A percentile compares a stretch with the other conserved stretches of the same genome.
phyloP scores from a whole-genome alignment of 2,888 invertebrate genomes.

The Salticus scenicus region DNA sequence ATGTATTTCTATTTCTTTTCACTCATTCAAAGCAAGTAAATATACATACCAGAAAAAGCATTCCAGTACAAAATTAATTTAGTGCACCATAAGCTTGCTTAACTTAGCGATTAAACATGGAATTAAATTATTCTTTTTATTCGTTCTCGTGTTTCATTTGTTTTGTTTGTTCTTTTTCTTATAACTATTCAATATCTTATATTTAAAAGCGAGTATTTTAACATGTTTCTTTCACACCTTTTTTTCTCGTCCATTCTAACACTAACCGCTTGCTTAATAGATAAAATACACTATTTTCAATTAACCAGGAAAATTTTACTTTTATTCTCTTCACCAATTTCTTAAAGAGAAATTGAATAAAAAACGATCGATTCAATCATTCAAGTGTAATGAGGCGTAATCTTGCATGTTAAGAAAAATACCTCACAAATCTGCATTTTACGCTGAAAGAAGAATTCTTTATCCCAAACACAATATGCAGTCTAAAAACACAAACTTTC shows the following conservation, averaged over 20 bases:
- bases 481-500: constrained; percentile 44
- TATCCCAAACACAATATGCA: constrained; percentile 58
- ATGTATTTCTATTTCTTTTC: no score
- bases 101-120: no score
- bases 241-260: constrained; percentile 22
- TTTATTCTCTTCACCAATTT: constrained; percentile 40
- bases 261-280: constrained; percentile 66
- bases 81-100: no score
- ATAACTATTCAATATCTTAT: no score
- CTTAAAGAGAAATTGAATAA: constrained; percentile 31
- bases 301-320: constrained; percentile 44
- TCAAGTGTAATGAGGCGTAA: constrained; percentile 61
- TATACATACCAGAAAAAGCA: no score
- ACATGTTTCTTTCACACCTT: constrained; percentile 33
- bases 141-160: no score
- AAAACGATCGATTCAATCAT: constrained; percentile 65
- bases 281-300: constrained; percentile 56
- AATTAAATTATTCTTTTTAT: no score
- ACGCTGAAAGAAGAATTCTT: constrained; percentile 51
- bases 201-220: no score
- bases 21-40: no score
- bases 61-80: no score
- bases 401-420: constrained; percentile 54
- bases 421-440: constrained; percentile 50
- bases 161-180: no score